Evolutionary conservation across 2,888 invertebrate species (phyloP), one percentile per base, ranked within the genome.

Genomic region (Oithona nana): DNA sequence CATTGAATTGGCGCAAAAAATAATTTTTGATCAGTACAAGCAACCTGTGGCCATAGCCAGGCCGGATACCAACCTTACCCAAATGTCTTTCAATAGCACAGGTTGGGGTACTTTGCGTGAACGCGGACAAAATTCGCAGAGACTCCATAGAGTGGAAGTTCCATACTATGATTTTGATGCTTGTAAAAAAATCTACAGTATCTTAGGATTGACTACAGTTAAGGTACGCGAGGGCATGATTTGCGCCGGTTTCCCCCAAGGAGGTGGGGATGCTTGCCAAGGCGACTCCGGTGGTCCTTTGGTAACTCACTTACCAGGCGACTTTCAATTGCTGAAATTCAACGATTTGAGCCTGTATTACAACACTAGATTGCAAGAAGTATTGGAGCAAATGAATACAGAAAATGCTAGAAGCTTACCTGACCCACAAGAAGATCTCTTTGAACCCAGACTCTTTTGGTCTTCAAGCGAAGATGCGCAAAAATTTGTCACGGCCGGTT

Each of bases 251-350:
- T 54, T 20, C 24, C 26, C 26, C 6, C 13, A 20, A 16, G 54
- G 54, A 54, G 54, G 54, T 54, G 24, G 54, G 13, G 54, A 54
- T 22, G 54, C 54, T 54, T 54, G 54, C 26, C 54, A 54, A 26
- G 54, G 54, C 22, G 54, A 54, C 24, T 24, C 24, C 24, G 54
- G 54, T 24, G 54, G 54, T 22, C 54, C 54, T 26, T 26, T 54
- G 39, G 39, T 39, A 16, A 16, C 8, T 16, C 6, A 39, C 39
- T 16, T 39, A 11, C 39, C 39, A 6, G 39, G 39, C 6, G 16
- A 39, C 6, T 39, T 39, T 16, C 39, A 39, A 11, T 39, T 39
- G 16, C 16, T 39, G 39, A 39, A 39, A 16, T 16, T 39, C 39
- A 11, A 6, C 8, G 39, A 39, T 16, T 39, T 39, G 6, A 16